phyloP scores from a whole-genome alignment of 2,888 invertebrate species.

The Melinaea menophilus region DNA sequence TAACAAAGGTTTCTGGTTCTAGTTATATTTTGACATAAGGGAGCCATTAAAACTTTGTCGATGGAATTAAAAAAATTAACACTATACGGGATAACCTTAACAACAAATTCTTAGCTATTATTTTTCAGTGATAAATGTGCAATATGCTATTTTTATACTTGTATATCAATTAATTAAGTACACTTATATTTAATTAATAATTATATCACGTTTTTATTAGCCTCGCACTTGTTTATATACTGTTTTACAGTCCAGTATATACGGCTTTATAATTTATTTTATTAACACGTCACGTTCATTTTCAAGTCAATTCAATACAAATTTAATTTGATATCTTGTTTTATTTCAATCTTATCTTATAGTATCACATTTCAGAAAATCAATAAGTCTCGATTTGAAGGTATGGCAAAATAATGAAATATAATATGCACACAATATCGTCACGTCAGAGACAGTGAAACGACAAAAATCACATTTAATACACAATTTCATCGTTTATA shows the following conservation, averaged over 20 bases:
- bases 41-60: too few relatives aligned
- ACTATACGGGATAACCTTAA: too few relatives aligned
- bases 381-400: neutral
- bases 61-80: too few relatives aligned
- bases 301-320: constrained; percentile 19
- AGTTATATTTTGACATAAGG: too few relatives aligned
- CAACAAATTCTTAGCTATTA: too few relatives aligned
- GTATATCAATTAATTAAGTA: neutral
- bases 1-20: too few relatives aligned
- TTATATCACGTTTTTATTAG: constrained; percentile 6
- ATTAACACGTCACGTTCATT: constrained; percentile 8
- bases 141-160: too few relatives aligned
- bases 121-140: too few relatives aligned
- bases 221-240: constrained; percentile 11
- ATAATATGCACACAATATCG: too few relatives aligned
- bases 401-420: neutral
- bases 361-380: neutral
- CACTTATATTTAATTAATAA: constrained; percentile 8
- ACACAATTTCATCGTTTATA: too few relatives aligned
- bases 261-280: constrained; percentile 11
- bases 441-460: too few relatives aligned
- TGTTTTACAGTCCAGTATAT: constrained; percentile 1
- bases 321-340: constrained; percentile 14
- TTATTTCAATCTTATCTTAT: constrained; percentile 8
- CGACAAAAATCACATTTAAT: too few relatives aligned